Base-by-base conservation (phyloP, 1,140 invertebrate genomes). In the Lepidostoma basale region DNA sequence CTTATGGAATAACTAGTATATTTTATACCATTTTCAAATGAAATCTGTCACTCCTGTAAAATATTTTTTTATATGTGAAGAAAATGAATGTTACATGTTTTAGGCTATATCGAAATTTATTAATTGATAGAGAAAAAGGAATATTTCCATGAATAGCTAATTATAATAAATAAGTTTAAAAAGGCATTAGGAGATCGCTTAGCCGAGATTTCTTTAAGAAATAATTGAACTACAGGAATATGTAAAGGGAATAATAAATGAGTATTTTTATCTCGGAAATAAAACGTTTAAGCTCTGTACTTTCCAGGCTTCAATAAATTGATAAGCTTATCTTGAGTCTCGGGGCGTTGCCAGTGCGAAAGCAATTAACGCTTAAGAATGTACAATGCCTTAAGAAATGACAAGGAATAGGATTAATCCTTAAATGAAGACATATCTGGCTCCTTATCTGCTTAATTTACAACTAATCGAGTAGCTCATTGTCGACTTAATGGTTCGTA, bases 401-500 rank as follows among this genome's bases (percentile, higher is more conserved):
- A 47, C 44, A 47, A 20, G 44, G 23, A 47, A 47, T 47, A 14
- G 18, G 20, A 47, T 47, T 47, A 47, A 22, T 47, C 44, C 20
- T 20, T 47, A 47, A 47, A 47, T 18, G 44, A 47, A 47, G 44
- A 47, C 44, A 9, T 47, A 22, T 47, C 18, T 47, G 1, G 44
- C 44, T 47, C 44, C 44, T 44, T 47, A 47, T 47, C 44, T 47
- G 3, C 44, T 47, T 47, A 47, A 47, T 22, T 47, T 47, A 47
- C 44, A 47, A 22, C 14, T 47, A 47, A 47, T 47, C 44, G 44
- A 47, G 44, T 22, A 22, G 44, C 44, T 47, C 44, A 47, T 47
- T 47, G 44, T 47, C 18, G 44, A 47, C 44, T 47, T 47, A 47
- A 47, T 47, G 44, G 44, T 14, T 3, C 5, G 4, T 47, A 18